Evolutionary conservation across 1,140 invertebrate species (phyloP), one percentile per base, ranked within the genome.

Genomic region (Teleopsis dalmanni): DNA sequence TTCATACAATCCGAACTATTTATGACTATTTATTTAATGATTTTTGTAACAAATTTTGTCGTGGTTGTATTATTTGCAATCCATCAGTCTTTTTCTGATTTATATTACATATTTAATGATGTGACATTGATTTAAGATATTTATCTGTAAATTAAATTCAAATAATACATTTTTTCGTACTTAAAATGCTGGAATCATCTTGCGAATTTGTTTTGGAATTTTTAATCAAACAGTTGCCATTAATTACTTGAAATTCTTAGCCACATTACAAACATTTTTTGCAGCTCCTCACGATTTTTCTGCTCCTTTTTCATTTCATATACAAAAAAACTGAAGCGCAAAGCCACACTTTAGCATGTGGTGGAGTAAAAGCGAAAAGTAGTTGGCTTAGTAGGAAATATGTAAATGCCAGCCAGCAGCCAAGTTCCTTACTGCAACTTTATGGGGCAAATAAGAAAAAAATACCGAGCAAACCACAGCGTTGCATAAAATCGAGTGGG

Each of bases 171-270:
- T n/a, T n/a, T n/a, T n/a, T n/a, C n/a, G n/a, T n/a, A n/a, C n/a
- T n/a, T n/a, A n/a, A n/a, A n/a, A n/a, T n/a, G n/a, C n/a, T n/a
- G n/a, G n/a, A n/a, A n/a, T n/a, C n/a, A n/a, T n/a, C n/a, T n/a
- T n/a, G n/a, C n/a, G n/a, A 43, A 43, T 43, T 43, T 43, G 31
- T 43, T 43, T 27, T 29, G 41, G 45, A 47, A 47, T 47, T 47
- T 47, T 47, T 47, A 47, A 47, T 47, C 45, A 47, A 47, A 47
- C 45, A 33, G 45, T 37, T 47, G 35, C 45, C 45, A 47, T 47
- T 47, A 47, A 47, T 47, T 47, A 47, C 45, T 47, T 35, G 45
- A 47, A 47, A 47, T 47, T 47, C 45, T 38, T 47, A 47, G 45
- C 45, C 45, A 47, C 45, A 47, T 47, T 36, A 38, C 34, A 47